A percentile compares a stretch with the other conserved stretches of the same genome.
These are phyloP conservation scores for Bradypus variegatus DNA, from an alignment of 2,797 vertebrate genomes.

Conservation along the genomic window DNA sequence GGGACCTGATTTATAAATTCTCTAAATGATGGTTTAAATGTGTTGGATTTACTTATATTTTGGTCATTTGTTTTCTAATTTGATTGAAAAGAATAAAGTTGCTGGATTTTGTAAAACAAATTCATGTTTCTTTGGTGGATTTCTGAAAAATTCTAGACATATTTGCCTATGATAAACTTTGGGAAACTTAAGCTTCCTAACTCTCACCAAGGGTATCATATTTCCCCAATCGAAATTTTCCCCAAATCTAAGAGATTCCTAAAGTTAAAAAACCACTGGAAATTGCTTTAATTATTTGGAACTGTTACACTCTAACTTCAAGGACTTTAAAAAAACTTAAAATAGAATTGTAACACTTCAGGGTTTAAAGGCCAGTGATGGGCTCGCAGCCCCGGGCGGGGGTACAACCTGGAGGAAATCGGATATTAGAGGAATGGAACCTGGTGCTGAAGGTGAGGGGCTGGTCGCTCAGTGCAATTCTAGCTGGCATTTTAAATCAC, in stretches of 20 bases:
- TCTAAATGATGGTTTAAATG: not conserved
- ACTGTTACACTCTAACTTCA: not conserved
- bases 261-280: not conserved
- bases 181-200: not conserved
- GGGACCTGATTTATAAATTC: not conserved
- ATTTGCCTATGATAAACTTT: not conserved
- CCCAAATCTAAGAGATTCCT: not conserved
- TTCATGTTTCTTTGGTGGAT: not conserved
- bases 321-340: constrained; percentile 2
- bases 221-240: not conserved
- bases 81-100: not conserved
- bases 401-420: not conserved
- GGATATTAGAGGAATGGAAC: not conserved
- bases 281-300: not conserved
- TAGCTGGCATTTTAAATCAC: too few species aligned
- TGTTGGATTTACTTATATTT: not conserved
- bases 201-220: not conserved
- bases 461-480: not conserved
- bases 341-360: not conserved
- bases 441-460: not conserved
- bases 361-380: not conserved
- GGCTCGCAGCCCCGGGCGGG: not conserved
- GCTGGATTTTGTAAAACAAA: not conserved
- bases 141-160: not conserved
- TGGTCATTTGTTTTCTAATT: not conserved